Base-by-base conservation (phyloP, 2,888 invertebrate species). In the Rhynchonema sp. region DNA sequence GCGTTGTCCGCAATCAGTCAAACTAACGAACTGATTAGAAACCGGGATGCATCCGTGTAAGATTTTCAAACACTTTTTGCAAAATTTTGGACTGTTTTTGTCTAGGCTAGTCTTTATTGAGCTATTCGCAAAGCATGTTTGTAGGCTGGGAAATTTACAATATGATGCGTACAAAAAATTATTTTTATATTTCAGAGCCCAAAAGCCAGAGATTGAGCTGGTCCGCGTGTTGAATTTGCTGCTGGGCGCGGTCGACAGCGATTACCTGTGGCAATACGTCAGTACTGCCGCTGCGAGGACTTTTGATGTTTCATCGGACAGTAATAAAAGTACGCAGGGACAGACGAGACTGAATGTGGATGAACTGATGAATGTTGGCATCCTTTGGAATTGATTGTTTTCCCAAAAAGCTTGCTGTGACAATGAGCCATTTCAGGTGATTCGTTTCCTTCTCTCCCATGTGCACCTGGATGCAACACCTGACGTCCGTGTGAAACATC, bases 231-330 rank as follows among this genome's bases (percentile, higher is more conserved):
- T 86, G 1, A 88, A 87, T 75, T 77, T 87, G 63, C 75, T 89
- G 29, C 85, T 89, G 71, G 83, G 84, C 59, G 84, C 86, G 0
- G 79, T 88, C 63, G 86, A 87, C 70, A 83, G 84, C n/a, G 83
- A 83, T 61, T 88, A 86, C 70, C 82, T 88, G 60, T 89, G 89
- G 88, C 81, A 82, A 64, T 87, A 84, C 69, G 81, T 85, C 65
- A 74, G 72, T 0, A 66, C 73, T 3, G 70, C 9, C 38, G 38
- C 17, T 6, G 38, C 6, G 38, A 6, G 38, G 38, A 38, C 38
- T 6, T 38, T 38, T 38, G n/a, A n/a, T n/a, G n/a, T n/a, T n/a
- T n/a, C n/a, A n/a, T n/a, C n/a, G n/a, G n/a, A n/a, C n/a, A n/a
- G n/a, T n/a, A n/a, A n/a, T n/a, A n/a, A n/a, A n/a, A n/a, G n/a